Evolutionary conservation across 2,888 invertebrate species (phyloP), one percentile per base, ranked within the genome.

Genomic region (Tryphoninae sp.): DNA sequence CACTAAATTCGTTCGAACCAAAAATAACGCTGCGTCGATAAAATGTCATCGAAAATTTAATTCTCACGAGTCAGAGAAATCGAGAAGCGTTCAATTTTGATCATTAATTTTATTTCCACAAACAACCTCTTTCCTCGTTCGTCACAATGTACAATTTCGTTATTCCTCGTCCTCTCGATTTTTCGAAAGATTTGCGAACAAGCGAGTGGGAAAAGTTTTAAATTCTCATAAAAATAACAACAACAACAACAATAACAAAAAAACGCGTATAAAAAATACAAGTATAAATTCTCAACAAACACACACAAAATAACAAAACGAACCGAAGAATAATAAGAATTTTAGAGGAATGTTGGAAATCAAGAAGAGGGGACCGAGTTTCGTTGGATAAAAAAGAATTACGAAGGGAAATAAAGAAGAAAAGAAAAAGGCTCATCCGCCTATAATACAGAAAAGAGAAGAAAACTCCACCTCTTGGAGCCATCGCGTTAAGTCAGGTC

Each of bases 401-500:
- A 71, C 33, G 8, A 33, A 64, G 19, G 64, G 42, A 23, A 58
- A 11, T 49, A 40, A 49, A 22, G 22, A 58, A 11, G 49, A 40
- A 49, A 22, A n/a, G 16, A 58, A 65, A 75, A 42, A 71, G 13
- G 49, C 16, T 65, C 55, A 64, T 68, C 58, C 49, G 23, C 16
- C 45, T 9, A 45, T 51, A 76, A 76, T 49, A 53, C 58, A 26
- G 64, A 55, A 9, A 49, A 69, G n/a, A 45, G 58, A 55, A 9
- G 64, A 69, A 11, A 45, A 62, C 33, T 62, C 62, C 11, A 19
- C 7, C 45, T 23, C 62, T 64, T 49, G 80, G 26, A 71, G 80
- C 75, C 80, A 80, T 80, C 80, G 89, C 88, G 89, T 89, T 89
- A 89, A 89, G 89, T 88, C 89, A 89, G 89, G 89, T 89, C 89